These are phyloP conservation scores for Pimpla rufipes DNA, from an alignment of 2,888 invertebrate genomes.

Conservation along the genomic window DNA sequence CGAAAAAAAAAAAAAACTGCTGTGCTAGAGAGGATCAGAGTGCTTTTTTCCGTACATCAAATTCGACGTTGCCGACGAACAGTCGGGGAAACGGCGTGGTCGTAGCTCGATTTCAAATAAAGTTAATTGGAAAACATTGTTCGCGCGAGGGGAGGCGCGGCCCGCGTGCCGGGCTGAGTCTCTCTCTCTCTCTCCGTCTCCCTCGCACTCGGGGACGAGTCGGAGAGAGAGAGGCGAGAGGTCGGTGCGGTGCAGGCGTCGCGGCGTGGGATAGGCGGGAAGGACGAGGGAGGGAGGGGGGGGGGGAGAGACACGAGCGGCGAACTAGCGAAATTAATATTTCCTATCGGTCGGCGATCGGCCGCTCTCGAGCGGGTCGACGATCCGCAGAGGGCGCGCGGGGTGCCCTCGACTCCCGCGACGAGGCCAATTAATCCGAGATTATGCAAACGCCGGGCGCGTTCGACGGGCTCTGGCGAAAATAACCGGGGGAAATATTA, in stretches of 20 bases:
- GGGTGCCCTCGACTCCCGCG: conserved; percentile 16
- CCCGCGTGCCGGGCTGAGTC: conserved; percentile 37
- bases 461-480: conserved; percentile 15
- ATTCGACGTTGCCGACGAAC: conserved; percentile 72
- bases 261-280: conserved; percentile 8
- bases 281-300: conserved; percentile 13
- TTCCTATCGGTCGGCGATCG: conserved; percentile 75
- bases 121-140: conserved; percentile 84
- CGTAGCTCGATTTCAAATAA: conserved; percentile 81
- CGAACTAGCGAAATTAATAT: conserved; percentile 80
- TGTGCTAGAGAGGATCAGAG: conserved; percentile 67
- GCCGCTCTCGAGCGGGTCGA: conserved; percentile 68
- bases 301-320: conserved; percentile 57
- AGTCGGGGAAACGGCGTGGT: conserved; percentile 70
- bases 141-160: conserved; percentile 69
- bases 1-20: conserved; percentile 56
- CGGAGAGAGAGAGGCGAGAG: conserved; percentile 8
- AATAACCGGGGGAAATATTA: conserved; percentile 32
- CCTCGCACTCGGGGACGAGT: conserved; percentile 43
- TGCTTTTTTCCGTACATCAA: conserved; percentile 74
- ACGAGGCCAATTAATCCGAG: conserved; percentile 64
- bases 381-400: conserved; percentile 67
- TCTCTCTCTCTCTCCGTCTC: too few relatives aligned
- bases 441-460: conserved; percentile 60
- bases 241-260: conserved; percentile 40